Percentiles rank a stretch among this genome's conserved stretches.
phyloP scores from a whole-genome alignment of 2,888 invertebrate genomes.

The Cactoblastis cactorum region DNA sequence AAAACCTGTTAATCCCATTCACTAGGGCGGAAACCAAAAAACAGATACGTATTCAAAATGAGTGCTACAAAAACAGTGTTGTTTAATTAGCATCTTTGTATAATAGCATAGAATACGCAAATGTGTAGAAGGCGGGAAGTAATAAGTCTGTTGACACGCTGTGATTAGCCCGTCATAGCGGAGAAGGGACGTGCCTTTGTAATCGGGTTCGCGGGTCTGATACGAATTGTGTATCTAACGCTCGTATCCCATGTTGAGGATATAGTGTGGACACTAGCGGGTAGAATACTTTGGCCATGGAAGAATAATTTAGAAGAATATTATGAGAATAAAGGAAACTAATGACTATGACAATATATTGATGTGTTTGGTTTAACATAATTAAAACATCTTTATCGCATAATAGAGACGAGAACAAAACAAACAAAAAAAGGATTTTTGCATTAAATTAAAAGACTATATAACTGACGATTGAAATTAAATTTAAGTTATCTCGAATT shows the following conservation, averaged over 20 bases:
- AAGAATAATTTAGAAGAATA: too few relatives aligned
- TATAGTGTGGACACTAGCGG: background rate
- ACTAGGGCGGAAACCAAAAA: constrained; percentile 6
- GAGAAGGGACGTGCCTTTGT: constrained; percentile 43
- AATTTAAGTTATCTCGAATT: too few relatives aligned
- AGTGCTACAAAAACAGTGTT: constrained; percentile 3
- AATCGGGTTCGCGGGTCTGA: constrained; percentile 42
- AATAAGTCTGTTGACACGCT: constrained; percentile 49
- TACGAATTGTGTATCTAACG: constrained; percentile 35
- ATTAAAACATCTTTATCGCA: too few relatives aligned
- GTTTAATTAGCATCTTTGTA: constrained; percentile 17
- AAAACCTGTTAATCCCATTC: background rate
- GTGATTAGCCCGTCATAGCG: constrained; percentile 63
- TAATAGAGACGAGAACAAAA: too few relatives aligned
- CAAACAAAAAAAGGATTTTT: too few relatives aligned
- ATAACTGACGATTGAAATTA: too few relatives aligned
- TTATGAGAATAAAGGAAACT: too few relatives aligned
- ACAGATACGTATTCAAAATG: background rate
- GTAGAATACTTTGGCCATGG: too few relatives aligned
- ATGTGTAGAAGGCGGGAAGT: constrained; percentile 35
- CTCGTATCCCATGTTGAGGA: constrained; percentile 7
- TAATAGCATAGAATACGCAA: constrained; percentile 30
- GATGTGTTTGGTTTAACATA: too few relatives aligned
- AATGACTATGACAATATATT: too few relatives aligned
- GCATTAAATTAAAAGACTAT: too few relatives aligned